Conservation (phyloP, 2,113 vertebrate species). For the Nesogale talazaci region DNA sequence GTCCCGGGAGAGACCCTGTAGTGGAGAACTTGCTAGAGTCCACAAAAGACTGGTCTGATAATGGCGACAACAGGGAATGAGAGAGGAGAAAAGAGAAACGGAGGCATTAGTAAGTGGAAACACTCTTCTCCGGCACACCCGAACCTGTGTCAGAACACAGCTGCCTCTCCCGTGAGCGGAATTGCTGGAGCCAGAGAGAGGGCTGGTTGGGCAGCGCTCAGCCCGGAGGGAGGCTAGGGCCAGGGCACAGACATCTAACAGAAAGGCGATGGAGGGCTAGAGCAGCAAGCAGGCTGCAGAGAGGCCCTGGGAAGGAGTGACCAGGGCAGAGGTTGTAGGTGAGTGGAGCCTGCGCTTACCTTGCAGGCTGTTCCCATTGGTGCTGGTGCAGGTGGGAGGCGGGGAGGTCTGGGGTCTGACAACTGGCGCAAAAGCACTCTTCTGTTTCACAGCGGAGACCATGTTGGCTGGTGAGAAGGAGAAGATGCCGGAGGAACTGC, state of each 20-base stretch:
- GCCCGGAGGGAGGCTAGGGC: not conserved
- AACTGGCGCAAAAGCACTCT: constrained; percentile 98
- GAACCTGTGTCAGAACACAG: not conserved
- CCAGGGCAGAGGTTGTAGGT: not conserved
- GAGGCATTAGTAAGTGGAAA: constrained; percentile 82
- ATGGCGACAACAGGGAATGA: constrained; percentile 85
- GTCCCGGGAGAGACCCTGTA: constrained; percentile 93
- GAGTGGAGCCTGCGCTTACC: constrained; percentile 85
- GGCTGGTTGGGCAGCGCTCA: constrained; percentile 39
- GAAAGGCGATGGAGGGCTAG: constrained; percentile 20
- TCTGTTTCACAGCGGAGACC: constrained; percentile 98
- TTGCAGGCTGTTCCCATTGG: constrained; percentile 98
- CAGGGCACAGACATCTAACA: not conserved
- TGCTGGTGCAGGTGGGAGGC: constrained; percentile 97
- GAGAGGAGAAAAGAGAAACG: constrained; percentile 86
- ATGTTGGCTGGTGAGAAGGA: constrained; percentile 99
- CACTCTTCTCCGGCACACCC: constrained; percentile 78
- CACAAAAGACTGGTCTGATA: constrained; percentile 95
- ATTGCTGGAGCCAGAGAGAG: constrained; percentile 57
- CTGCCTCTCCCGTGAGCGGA: constrained; percentile 33
- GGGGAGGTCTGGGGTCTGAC: constrained; percentile 97
- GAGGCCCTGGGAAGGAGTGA: not conserved
- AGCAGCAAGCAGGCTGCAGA: constrained; percentile 43
- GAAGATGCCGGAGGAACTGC: constrained; percentile 98
- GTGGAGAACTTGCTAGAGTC: constrained; percentile 96